A percentile compares a stretch with the other conserved stretches of the same genome.
Conservation (phyloP, 2,888 invertebrate species). For the Hedya salicella region DNA sequence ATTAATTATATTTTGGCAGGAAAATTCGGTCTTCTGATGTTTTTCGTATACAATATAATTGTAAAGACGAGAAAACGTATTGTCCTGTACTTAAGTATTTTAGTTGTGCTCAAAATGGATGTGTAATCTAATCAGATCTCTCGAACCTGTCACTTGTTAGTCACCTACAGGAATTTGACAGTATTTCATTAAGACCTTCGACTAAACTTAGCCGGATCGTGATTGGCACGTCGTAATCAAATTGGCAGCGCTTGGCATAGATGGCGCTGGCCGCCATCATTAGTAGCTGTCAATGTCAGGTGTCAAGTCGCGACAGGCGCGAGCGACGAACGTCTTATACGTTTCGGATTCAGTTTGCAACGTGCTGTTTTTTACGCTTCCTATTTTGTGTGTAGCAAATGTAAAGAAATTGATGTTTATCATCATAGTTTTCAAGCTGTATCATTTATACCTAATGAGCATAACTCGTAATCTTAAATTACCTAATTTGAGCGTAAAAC, state of each 20-base stretch:
- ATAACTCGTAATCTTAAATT: too few relatives aligned
- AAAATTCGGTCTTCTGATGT: too few relatives aligned
- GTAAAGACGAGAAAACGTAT: too few relatives aligned
- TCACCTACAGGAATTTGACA: background rate
- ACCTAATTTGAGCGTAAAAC: background rate
- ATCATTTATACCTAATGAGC: too few relatives aligned
- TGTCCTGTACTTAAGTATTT: too few relatives aligned
- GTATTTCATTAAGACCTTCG: conserved; percentile 37
- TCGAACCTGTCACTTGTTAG: background rate
- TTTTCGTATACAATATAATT: too few relatives aligned
- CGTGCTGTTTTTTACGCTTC: background rate
- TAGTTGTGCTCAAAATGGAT: too few relatives aligned
- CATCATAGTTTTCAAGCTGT: too few relatives aligned
- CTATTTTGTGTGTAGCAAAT: background rate
- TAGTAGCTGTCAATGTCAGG: conserved; percentile 62
- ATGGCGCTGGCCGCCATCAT: conserved; percentile 58
- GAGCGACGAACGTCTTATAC: conserved; percentile 34
- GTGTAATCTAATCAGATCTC: background rate
- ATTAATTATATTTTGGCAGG: background rate
- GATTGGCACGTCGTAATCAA: conserved; percentile 45
- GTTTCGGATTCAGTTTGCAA: conserved; percentile 5
- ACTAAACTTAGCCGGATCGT: conserved; percentile 37
- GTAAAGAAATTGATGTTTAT: background rate
- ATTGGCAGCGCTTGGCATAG: conserved; percentile 49
- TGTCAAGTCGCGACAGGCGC: conserved; percentile 49